Percentiles rank a stretch among this genome's conserved stretches.
These are phyloP conservation scores for Drosophila quasianomalipes DNA, from an alignment of 2,888 invertebrate species.

Conservation along the genomic window DNA sequence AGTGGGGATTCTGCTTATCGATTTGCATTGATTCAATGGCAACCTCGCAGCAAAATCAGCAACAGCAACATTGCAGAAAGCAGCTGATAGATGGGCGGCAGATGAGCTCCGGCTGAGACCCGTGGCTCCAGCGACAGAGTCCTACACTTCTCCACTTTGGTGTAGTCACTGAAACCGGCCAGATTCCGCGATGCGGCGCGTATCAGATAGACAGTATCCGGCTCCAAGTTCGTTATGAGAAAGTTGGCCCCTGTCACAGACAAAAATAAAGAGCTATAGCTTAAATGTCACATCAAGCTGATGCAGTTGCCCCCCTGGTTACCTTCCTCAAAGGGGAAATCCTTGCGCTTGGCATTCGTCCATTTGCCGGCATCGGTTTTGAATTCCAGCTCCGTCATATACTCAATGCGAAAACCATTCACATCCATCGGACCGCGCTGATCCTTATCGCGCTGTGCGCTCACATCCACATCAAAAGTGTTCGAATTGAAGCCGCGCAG, in stretches of 20 bases:
- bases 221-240: slow-evolving; percentile 85
- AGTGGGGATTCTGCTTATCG: slow-evolving; percentile 7
- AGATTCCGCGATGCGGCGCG: slow-evolving; percentile 87
- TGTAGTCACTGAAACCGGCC: slow-evolving; percentile 86
- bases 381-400: slow-evolving; percentile 83
- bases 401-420: slow-evolving; percentile 85
- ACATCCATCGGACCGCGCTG: slow-evolving; percentile 82
- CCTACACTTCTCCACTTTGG: slow-evolving; percentile 82
- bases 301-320: slow-evolving; percentile 42
- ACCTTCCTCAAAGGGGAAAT: slow-evolving; percentile 85
- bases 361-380: slow-evolving; percentile 84
- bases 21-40: slow-evolving; percentile 41
- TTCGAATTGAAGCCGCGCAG: slow-evolving; percentile 85
- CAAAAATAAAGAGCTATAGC: slow-evolving; percentile 11
- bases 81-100: slow-evolving; percentile 35
- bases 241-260: slow-evolving; percentile 86
- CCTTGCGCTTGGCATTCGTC: slow-evolving; percentile 84
- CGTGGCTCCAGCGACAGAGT: slow-evolving; percentile 84
- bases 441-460: slow-evolving; percentile 70
- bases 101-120: slow-evolving; percentile 43
- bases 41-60: slow-evolving; percentile 23
- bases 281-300: slow-evolving; percentile 6
- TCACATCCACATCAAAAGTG: slow-evolving; percentile 85
- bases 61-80: slow-evolving; percentile 15
- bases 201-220: slow-evolving; percentile 86